Base-by-base conservation (phyloP, 2,113 vertebrate species). In the Trogon melanurus region DNA sequence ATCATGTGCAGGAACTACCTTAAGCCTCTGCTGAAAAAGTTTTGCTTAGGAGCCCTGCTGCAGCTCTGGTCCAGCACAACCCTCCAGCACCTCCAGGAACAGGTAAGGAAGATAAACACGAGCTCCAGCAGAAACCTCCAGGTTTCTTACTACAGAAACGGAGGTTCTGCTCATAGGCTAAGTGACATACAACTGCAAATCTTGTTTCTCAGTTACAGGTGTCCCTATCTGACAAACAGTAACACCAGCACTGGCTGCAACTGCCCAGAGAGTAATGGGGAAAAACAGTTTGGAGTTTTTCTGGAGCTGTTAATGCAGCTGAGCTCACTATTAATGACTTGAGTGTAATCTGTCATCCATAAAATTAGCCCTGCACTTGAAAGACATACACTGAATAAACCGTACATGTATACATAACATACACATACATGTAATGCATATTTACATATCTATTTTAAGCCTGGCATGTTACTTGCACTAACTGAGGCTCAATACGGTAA, bases 311-410 rank as follows among this genome's bases (percentile, higher is more conserved):
- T 62, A 75, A 75, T n/a, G 38, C 11, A 91, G 53, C 53, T 1
- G 9, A 65, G 58, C 48, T 96, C 85, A 38, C 45, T 88, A 70
- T 73, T 90, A 91, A 64, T 74, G 58, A 89, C 69, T 69, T 11
- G 16, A 72, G 18, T 8, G 79, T 30, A 61, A 94, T 18, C 61
- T 66, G 58, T n/a, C 91, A 69, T 75, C 32, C 17, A 26, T 57
- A 79, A 93, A 78, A 91, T 72, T 64, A 92, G 88, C 18, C 60
- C 76, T 62, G 75, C 62, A 53, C 38, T 73, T 79, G 50, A 92
- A 93, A 81, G 25, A 20, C 9, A 29, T 25, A 53, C 22, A 53
- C 30, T 88, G 57, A 85, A 89, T 84, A 79, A 57, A 38, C 9
- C 10, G 12, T 75, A 3, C 27, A 2, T n/a, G 23, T 20, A 3